Base-by-base conservation (phyloP, 2,797 vertebrate genomes). In the Crax fasciolata region DNA sequence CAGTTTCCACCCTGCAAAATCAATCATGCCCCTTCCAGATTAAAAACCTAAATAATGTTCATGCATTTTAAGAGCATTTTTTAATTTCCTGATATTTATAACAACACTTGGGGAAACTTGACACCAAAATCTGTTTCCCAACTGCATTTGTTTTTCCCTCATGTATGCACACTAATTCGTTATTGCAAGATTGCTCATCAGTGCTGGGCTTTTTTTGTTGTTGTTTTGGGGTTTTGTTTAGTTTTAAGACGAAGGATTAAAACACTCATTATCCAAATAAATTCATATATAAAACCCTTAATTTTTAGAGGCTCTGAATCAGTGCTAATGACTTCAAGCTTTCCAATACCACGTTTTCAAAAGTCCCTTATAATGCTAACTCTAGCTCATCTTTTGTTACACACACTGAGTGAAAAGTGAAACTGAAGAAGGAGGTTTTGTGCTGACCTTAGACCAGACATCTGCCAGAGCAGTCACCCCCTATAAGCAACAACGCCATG, bases 11-110 rank as follows among this genome's bases (percentile, higher is more conserved):
- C 92, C 94, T 96, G 94, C 87, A 97, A 97, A 97, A 96, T 97
- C 94, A 97, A 96, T 96, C 95, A 97, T 97, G 96, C 96, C 95
- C 96, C 95, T 97, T 97, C 94, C 95, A 96, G 94, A 97, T 97
- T 96, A 96, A 96, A 94, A 94, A 96, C 93, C 96, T 96, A 96
- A 97, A 97, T 96, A 97, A 96, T 93, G 93, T 93, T 97, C 93
- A 94, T 95, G 92, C 93, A 96, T 96, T 97, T 96, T 96, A 96
- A 97, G 96, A 85, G 90, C 89, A 96, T 95, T 97, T 97, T 97
- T 96, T 91, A 97, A 97, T 96, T 97, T 96, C 94, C 96, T 96
- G 96, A 89, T 97, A 97, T 97, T 96, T 96, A 97, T 97, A 97
- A 96, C 92, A 97, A 96, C 96, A 97, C 95, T 95, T 92, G 84